phyloP scores from a whole-genome alignment of 2,888 invertebrate genomes.

The Schrankia costaestrigalis region DNA sequence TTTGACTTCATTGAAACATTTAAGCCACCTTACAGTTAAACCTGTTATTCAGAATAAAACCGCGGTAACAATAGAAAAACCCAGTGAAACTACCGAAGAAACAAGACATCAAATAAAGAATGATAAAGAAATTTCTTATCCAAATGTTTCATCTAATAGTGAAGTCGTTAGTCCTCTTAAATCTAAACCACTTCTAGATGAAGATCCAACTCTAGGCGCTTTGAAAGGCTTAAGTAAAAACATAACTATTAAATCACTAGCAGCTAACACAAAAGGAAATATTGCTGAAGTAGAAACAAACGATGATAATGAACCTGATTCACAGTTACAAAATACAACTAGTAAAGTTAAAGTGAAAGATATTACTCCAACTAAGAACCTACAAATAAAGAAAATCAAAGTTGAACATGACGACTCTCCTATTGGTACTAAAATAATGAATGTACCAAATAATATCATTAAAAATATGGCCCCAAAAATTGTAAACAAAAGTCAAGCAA shows the following conservation, averaged over 20 bases:
- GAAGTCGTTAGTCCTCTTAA: slow-evolving; percentile 1
- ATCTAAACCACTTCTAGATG: slow-evolving; percentile 12
- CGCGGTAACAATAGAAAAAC: slow-evolving; percentile 6
- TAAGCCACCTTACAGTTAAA: slow-evolving; percentile 59
- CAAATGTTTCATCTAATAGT: slow-evolving; percentile 5
- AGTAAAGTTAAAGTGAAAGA: slow-evolving; percentile 6
- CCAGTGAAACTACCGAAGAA: slow-evolving; percentile 5
- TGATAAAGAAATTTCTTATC: slow-evolving; percentile 4
- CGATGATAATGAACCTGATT: slow-evolving; percentile 13
- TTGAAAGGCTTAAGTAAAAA: slow-evolving; percentile 47
- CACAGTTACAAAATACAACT: slow-evolving; percentile 5
- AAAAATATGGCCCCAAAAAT: not conserved
- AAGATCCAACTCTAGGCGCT: slow-evolving; percentile 28
- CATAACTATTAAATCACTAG: slow-evolving; percentile 44
- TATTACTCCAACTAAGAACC: slow-evolving; percentile 17
- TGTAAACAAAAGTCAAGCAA: slow-evolving; percentile 6
- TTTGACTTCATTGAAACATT: slow-evolving; percentile 50
- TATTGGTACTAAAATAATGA: slow-evolving; percentile 1
- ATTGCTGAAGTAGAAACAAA: slow-evolving; percentile 26
- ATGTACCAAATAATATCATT: not conserved
- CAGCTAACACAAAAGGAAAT: slow-evolving; percentile 20
- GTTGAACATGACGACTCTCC: slow-evolving; percentile 1
- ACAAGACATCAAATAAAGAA: not conserved
- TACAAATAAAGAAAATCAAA: slow-evolving; percentile 19
- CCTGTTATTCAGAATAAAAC: slow-evolving; percentile 36